Conservation (phyloP, 1,140 invertebrate genomes). For the Chrysoperla carnea region DNA sequence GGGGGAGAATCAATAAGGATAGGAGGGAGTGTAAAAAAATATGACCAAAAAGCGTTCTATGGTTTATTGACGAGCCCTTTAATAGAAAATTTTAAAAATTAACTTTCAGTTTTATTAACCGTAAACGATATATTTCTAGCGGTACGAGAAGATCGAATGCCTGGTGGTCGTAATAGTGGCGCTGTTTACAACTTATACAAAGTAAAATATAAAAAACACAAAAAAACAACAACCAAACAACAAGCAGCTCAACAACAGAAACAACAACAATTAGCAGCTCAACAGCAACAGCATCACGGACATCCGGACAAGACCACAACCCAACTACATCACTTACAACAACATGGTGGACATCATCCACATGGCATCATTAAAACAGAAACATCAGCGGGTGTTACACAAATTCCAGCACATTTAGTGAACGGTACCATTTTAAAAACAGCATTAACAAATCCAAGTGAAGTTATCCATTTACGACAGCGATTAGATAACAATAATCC, state of each 20-base stretch:
- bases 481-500: constrained; percentile 46
- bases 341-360: constrained; percentile 19
- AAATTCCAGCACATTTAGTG: constrained; percentile 50
- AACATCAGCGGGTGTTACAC: constrained; percentile 20
- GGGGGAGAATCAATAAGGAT: too few species aligned
- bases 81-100: too few species aligned
- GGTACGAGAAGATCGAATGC: constrained; percentile 95
- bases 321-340: constrained; percentile 23
- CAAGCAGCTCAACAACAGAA: constrained; percentile 27
- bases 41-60: too few species aligned
- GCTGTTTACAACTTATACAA: constrained; percentile 99
- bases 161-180: constrained; percentile 93
- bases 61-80: too few species aligned
- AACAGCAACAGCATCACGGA: constrained; percentile 26
- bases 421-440: constrained; percentile 87
- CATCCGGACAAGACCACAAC: constrained; percentile 25
- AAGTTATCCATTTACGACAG: constrained; percentile 76
- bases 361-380: constrained; percentile 17
- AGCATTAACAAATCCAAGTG: constrained; percentile 81
- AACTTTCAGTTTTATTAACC: too few species aligned
- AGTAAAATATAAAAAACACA: constrained; percentile 97
- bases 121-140: too few species aligned
- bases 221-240: constrained; percentile 52
- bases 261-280: constrained; percentile 25
- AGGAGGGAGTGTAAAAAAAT: too few species aligned